Conservation (phyloP, 2,113 vertebrate species). For the Elachura formosa region DNA sequence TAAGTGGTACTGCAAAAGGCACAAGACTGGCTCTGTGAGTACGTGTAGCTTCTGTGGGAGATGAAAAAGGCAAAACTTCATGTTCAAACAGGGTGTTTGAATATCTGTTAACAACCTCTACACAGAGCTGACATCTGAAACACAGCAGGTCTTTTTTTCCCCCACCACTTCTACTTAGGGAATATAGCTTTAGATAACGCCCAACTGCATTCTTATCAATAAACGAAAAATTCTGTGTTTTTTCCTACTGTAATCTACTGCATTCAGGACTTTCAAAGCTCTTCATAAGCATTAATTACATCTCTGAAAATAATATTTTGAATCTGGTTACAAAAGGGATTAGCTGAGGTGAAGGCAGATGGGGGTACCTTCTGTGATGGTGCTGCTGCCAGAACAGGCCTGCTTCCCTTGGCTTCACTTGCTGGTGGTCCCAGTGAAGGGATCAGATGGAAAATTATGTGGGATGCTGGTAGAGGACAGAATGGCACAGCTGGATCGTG, state of each 20-base stretch:
- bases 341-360: neutral
- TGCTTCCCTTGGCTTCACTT: neutral
- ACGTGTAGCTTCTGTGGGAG: neutral
- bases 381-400: fast-evolving
- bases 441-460: neutral
- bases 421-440: neutral
- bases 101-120: neutral
- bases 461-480: neutral
- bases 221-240: neutral
- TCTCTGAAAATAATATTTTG: neutral
- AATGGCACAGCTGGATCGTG: fast-evolving
- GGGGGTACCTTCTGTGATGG: neutral
- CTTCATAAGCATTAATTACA: neutral
- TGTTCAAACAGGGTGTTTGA: neutral
- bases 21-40: neutral
- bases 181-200: neutral
- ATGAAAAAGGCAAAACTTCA: neutral
- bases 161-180: too few species aligned
- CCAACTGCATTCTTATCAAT: neutral
- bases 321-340: neutral
- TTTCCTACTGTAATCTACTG: neutral
- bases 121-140: neutral
- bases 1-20: neutral
- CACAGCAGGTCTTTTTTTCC: neutral
- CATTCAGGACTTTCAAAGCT: neutral